phyloP scores from a whole-genome alignment of 2,113 vertebrate genomes.

The Typhlomys cinereus region DNA sequence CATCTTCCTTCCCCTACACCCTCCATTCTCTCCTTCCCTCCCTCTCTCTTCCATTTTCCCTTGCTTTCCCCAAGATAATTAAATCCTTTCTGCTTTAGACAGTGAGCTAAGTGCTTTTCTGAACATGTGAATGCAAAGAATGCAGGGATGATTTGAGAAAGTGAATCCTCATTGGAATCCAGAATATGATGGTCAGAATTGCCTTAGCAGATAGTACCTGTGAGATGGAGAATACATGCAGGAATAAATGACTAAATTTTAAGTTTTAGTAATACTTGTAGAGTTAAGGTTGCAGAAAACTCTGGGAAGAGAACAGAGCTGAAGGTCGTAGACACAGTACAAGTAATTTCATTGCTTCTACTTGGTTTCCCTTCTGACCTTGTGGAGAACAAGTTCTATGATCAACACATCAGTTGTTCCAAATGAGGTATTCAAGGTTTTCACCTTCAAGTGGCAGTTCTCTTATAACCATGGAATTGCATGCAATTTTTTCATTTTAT shows the following conservation, averaged over 20 bases:
- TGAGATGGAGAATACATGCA: neutral
- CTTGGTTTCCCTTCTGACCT: neutral
- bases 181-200: neutral
- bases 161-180: constrained; percentile 36
- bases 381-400: neutral
- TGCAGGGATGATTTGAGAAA: constrained; percentile 34
- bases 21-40: neutral
- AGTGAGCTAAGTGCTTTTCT: constrained; percentile 19
- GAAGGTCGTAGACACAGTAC: neutral
- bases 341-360: neutral
- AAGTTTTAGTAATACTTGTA: constrained; percentile 31
- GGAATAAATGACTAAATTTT: neutral
- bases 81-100: constrained; percentile 9
- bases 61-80: neutral
- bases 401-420: neutral
- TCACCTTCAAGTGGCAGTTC: neutral
- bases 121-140: constrained; percentile 30
- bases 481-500: neutral
- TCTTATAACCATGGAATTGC: neutral
- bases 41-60: neutral
- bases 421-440: neutral
- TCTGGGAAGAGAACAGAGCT: neutral
- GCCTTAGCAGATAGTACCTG: neutral
- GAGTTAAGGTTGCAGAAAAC: neutral
- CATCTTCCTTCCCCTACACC: no score